Evolutionary conservation across 2,888 invertebrate species (phyloP).

Genomic region (Xanthia icteritia): DNA sequence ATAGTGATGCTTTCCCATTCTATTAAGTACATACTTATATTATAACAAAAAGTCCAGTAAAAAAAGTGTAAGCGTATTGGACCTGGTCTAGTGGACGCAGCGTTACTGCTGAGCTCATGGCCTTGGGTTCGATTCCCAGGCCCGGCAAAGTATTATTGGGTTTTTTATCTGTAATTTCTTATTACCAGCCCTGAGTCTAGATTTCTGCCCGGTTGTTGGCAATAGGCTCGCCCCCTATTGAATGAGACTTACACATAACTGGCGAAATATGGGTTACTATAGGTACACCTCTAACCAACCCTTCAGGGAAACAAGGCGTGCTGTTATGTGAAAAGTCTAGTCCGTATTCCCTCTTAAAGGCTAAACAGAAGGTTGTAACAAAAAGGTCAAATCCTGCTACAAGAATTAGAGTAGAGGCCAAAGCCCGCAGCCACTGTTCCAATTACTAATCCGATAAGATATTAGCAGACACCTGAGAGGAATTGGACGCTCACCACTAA

Average conservation of each 20-base stretch:
- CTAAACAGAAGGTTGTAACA: not conserved
- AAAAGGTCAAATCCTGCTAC: not conserved
- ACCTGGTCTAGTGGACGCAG: no score
- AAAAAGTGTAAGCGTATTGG: no score
- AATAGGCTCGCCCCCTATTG: no score
- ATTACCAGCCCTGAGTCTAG: no score
- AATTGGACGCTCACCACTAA: slow-evolving; percentile 17
- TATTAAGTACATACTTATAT: not conserved
- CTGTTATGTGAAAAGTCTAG: not conserved
- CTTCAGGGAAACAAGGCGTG: not conserved
- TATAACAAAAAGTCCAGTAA: not conserved
- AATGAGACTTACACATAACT: no score
- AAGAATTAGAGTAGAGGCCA: slow-evolving; percentile 5
- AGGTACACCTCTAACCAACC: not conserved
- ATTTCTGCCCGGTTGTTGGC: no score
- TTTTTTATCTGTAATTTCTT: not conserved
- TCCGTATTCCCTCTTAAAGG: not conserved
- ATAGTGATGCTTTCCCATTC: not conserved
- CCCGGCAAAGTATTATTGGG: not conserved
- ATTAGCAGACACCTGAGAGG: slow-evolving; percentile 44
- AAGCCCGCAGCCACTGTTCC: slow-evolving; percentile 13
- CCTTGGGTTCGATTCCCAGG: not conserved
- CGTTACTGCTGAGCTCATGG: no score
- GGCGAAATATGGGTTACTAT: not conserved
- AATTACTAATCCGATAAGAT: slow-evolving; percentile 48